Percentiles rank a stretch among this genome's conserved stretches.
These are phyloP conservation scores for Drosophila mimica DNA, from an alignment of 2,888 invertebrate genomes.

Conservation along the genomic window DNA sequence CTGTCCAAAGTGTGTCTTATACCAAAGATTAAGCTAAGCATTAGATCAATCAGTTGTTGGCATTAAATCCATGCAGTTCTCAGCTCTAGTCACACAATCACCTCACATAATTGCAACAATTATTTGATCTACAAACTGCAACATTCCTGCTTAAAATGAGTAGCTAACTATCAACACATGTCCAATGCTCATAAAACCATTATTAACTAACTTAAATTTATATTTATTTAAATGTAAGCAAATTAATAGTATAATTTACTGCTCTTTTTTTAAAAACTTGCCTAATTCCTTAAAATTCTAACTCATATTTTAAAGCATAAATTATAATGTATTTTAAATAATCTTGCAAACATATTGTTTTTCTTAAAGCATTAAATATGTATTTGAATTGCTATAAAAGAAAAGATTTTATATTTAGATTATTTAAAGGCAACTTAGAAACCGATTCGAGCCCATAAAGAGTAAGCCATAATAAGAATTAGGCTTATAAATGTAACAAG, in stretches of 20 bases:
- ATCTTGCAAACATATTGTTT: neutral
- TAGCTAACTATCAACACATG: neutral
- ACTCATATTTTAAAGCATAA: neutral
- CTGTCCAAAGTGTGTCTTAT: slow-evolving; percentile 64
- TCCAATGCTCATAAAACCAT: neutral
- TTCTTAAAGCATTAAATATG: neutral
- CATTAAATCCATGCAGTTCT: slow-evolving; percentile 5
- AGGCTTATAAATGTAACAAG: neutral
- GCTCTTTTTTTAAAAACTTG: neutral
- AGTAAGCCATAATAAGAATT: neutral
- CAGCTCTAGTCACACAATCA: slow-evolving; percentile 33
- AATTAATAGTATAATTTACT: neutral
- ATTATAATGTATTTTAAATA: neutral
- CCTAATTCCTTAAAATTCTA: neutral
- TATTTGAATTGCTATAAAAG: neutral
- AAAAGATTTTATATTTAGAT: neutral
- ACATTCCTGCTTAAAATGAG: slow-evolving; percentile 30
- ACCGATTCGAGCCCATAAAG: neutral
- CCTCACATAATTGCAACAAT: neutral
- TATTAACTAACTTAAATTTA: neutral
- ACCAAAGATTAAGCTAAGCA: slow-evolving; percentile 68
- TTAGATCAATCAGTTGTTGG: slow-evolving; percentile 20
- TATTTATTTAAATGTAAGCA: neutral
- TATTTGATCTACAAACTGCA: slow-evolving; percentile 4
- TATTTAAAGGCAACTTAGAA: neutral